Evolutionary conservation across 2,888 invertebrate genomes (phyloP).

Genomic region (Thelaira solivaga): DNA sequence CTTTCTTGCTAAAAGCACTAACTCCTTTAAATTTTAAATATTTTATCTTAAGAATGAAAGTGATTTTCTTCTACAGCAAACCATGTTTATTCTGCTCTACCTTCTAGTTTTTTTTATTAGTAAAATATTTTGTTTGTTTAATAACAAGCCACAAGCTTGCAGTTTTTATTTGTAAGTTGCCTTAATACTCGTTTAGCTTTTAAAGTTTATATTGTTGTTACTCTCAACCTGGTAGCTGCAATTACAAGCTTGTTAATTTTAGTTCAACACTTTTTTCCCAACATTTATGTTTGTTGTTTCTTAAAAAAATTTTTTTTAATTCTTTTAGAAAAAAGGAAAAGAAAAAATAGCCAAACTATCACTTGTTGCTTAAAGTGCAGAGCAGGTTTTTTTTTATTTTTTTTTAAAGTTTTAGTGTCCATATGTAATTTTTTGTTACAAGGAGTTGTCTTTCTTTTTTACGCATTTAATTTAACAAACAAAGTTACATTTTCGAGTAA

Average conservation of each 20-base stretch:
- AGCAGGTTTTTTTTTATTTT: not conserved
- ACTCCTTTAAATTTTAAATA: too few species aligned
- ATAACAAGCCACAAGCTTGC: too few species aligned
- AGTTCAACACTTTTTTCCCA: constrained; percentile 49
- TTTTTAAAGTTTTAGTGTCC: too few species aligned
- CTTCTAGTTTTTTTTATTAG: too few species aligned
- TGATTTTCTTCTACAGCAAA: too few species aligned
- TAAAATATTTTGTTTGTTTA: too few species aligned
- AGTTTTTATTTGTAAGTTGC: not conserved
- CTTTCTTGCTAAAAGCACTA: too few species aligned
- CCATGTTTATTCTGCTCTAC: too few species aligned
- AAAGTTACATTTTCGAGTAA: constrained; percentile 41
- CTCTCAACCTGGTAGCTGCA: constrained; percentile 38
- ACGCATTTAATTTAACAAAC: constrained; percentile 61
- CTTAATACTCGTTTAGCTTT: not conserved
- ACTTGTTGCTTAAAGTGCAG: constrained; percentile 14
- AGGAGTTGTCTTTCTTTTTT: constrained; percentile 29
- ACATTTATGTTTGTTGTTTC: not conserved
- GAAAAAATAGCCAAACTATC: constrained; percentile 11
- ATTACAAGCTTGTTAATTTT: constrained; percentile 60
- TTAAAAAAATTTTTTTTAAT: not conserved
- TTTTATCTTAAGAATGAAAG: too few species aligned
- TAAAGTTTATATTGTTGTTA: not conserved
- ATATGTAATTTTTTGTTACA: constrained; percentile 3
- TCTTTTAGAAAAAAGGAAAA: not conserved